Percentiles rank a stretch among this genome's conserved stretches.
These are phyloP conservation scores for Pristis pectinata DNA, from an alignment of 2,797 vertebrate genomes.

Conservation along the genomic window DNA sequence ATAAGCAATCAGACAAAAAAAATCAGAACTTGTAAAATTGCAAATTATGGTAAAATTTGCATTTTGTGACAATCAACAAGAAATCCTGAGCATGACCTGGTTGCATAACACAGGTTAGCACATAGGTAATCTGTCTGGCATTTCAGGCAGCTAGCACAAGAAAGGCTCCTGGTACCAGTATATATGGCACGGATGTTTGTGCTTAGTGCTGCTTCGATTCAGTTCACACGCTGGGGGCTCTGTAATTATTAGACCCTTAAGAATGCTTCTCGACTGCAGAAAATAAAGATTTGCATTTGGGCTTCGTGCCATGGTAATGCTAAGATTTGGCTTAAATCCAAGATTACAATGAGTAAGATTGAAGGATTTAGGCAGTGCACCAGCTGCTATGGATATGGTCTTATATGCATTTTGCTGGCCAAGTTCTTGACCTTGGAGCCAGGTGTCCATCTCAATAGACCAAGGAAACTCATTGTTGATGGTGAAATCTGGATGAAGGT, in stretches of 20 bases:
- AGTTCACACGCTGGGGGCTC: conserved; percentile 11
- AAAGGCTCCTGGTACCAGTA: conserved; percentile 22
- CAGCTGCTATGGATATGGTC: not conserved
- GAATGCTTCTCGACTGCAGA: not conserved
- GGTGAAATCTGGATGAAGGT: not conserved
- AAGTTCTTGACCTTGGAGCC: not conserved
- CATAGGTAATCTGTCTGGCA: not conserved
- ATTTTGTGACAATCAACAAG: not conserved
- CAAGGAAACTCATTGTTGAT: not conserved
- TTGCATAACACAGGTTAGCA: not conserved
- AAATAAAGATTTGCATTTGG: conserved; percentile 3
- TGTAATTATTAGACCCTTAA: not conserved
- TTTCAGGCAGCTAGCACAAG: not conserved
- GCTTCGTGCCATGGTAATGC: not conserved
- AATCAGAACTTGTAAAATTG: not conserved
- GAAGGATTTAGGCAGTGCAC: not conserved
- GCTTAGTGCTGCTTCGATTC: not conserved
- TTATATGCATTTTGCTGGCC: not conserved
- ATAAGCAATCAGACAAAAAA: not conserved
- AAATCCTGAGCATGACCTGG: not conserved
- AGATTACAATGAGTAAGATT: not conserved
- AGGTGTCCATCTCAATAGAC: not conserved
- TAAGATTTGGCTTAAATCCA: not conserved
- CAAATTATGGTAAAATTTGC: not conserved
- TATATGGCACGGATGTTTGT: conserved; percentile 18